Evolutionary conservation across 2,888 invertebrate species (phyloP), one percentile per base, ranked within the genome.

Genomic region (Allygus modestus): DNA sequence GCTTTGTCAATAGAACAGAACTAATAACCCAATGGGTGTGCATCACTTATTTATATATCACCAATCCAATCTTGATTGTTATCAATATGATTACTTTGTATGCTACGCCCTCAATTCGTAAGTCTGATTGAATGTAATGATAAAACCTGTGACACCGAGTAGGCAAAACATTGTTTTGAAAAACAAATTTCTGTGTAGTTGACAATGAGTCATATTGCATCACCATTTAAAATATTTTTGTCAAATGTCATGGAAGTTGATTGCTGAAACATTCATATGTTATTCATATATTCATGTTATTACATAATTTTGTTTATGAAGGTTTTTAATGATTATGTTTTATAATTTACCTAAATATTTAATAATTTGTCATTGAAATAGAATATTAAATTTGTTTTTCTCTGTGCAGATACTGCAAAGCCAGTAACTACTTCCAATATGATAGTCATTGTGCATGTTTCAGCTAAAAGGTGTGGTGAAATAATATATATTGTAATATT

Each of bases 121-220:
- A 31, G 28, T 65, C 65, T 65, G 65, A 65, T 65, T 17, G 12
- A 65, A 15, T 65, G 28, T 65, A 28, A 28, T 54, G 54, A 54
- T 54, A 23, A 54, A 54, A 23, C 20, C 17, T 23, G 46, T 46
- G 17, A 17, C 54, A 28, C 65, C 12, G 26, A 58, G 12, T 58
- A 28, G 28, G 31, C 65, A 28, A 31, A 65, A 65, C 65, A 65
- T 65, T 65, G 26, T 26, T 28, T 65, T 28, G 17, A 2, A 4
- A 26, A 31, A 31, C 2, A 28, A 15, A 28, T 28, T 28, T 65
- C 20, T 28, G 31, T 28, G 17, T 28, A 65, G 65, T 65, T 26
- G 26, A 28, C 12, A 65, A 65, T 65, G 28, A 65, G 12, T 65
- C 65, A 65, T 65, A 28, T 28, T 31, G 28, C 65, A 28, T 65